phyloP scores from a whole-genome alignment of 2,888 invertebrate genomes.

The Drosophila austrosaltans region DNA sequence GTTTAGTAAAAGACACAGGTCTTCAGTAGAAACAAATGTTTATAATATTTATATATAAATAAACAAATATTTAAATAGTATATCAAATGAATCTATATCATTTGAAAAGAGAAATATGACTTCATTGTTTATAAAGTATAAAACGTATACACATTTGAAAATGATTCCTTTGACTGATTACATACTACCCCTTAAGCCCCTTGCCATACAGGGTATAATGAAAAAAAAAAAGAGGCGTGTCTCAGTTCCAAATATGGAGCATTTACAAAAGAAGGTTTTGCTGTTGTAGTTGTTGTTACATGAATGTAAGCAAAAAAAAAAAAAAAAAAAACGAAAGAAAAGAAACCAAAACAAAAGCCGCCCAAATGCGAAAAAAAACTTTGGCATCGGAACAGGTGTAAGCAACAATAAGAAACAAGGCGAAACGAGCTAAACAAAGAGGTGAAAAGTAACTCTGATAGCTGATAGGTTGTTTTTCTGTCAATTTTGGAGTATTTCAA shows the following conservation, averaged over 20 bases:
- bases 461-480: constrained; percentile 9
- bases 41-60: no score
- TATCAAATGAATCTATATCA: no score
- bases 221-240: constrained; percentile 27
- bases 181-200: not conserved
- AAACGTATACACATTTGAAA: no score
- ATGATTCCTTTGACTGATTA: no score
- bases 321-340: constrained; percentile 37
- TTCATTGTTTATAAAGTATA: no score
- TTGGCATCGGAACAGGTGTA: constrained; percentile 55
- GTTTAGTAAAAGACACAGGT: no score
- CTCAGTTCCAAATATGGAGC: constrained; percentile 40
- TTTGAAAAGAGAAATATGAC: no score
- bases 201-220: not conserved
- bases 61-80: no score
- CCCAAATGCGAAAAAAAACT: constrained; percentile 25
- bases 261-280: constrained; percentile 35
- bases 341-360: constrained; percentile 29
- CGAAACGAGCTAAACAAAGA: constrained; percentile 18
- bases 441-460: constrained; percentile 25
- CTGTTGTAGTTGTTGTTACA: constrained; percentile 3
- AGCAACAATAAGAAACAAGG: constrained; percentile 50
- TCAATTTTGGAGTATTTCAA: constrained; percentile 6
- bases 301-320: constrained; percentile 52
- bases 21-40: no score